Percentiles rank a stretch among this genome's conserved stretches.
Conservation (phyloP, 2,797 vertebrate genomes). For the Schizopygopsis malacanthus region DNA sequence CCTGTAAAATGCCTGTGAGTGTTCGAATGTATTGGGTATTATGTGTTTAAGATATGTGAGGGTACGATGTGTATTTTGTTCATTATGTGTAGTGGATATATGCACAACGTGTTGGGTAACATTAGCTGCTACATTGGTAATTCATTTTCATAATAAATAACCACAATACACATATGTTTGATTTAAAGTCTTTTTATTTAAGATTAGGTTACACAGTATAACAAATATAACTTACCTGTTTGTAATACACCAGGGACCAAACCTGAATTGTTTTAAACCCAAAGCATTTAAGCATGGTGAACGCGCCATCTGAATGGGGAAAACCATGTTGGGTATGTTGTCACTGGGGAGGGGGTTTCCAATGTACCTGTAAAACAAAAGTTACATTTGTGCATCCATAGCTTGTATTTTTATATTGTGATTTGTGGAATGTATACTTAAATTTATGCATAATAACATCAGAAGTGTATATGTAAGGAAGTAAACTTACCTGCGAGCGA, state of each 20-base stretch:
- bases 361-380: background rate
- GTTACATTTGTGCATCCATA: background rate
- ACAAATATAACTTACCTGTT: background rate
- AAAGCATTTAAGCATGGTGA: too few species aligned
- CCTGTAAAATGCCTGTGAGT: too few species aligned
- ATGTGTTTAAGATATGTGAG: background rate
- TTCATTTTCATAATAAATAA: background rate
- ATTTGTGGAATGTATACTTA: background rate
- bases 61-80: background rate
- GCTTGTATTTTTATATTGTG: background rate
- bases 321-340: too few species aligned
- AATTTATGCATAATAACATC: background rate
- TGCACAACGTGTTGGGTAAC: background rate
- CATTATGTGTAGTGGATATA: background rate
- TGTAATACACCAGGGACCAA: too few species aligned
- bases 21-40: background rate
- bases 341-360: background rate
- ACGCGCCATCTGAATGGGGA: too few species aligned
- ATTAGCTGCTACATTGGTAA: background rate
- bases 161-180: background rate
- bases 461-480: background rate
- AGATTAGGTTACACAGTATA: background rate
- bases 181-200: background rate
- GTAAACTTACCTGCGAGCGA: background rate
- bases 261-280: too few species aligned